Conservation (phyloP, 2,888 invertebrate genomes). For the Temnothorax rugatulus region DNA sequence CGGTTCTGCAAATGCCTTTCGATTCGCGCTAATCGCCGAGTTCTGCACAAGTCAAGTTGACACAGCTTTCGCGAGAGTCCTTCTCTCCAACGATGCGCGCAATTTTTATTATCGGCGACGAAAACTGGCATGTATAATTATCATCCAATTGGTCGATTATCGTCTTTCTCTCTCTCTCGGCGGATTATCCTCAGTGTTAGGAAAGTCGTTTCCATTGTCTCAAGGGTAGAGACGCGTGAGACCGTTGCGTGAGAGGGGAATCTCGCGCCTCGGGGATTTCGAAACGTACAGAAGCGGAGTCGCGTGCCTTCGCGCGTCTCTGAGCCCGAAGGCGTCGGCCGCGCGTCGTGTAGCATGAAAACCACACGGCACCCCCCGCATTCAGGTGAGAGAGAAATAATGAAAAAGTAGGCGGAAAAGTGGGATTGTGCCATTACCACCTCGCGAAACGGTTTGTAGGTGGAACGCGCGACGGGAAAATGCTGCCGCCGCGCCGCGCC, state of each 20-base stretch:
- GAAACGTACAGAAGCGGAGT: neutral
- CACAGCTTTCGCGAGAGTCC: neutral
- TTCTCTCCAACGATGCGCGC: neutral
- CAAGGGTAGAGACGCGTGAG: neutral
- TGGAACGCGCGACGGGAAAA: slow-evolving; percentile 1
- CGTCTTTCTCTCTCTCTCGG: too few relatives aligned
- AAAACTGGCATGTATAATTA: slow-evolving; percentile 5
- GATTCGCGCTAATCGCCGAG: neutral
- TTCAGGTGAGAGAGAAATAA: slow-evolving; percentile 10
- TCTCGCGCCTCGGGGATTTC: slow-evolving; percentile 8
- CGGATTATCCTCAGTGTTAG: neutral
- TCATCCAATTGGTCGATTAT: neutral
- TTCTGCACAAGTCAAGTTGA: neutral
- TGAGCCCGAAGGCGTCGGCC: slow-evolving; percentile 1
- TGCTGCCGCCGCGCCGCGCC: neutral
- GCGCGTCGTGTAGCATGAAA: neutral
- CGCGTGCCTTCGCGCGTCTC: slow-evolving; percentile 8
- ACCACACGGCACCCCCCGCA: neutral
- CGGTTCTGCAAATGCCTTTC: neutral
- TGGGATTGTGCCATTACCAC: slow-evolving; percentile 54
- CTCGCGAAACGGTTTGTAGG: slow-evolving; percentile 46
- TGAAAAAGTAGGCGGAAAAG: slow-evolving; percentile 39
- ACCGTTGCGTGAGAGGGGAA: neutral
- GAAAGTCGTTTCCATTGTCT: slow-evolving; percentile 33
- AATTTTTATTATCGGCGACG: neutral